Percentiles rank a stretch among this genome's conserved stretches.
These are phyloP conservation scores for Akabosia matsudoensis DNA, from an alignment of 1,140 invertebrate species.

Conservation along the genomic window DNA sequence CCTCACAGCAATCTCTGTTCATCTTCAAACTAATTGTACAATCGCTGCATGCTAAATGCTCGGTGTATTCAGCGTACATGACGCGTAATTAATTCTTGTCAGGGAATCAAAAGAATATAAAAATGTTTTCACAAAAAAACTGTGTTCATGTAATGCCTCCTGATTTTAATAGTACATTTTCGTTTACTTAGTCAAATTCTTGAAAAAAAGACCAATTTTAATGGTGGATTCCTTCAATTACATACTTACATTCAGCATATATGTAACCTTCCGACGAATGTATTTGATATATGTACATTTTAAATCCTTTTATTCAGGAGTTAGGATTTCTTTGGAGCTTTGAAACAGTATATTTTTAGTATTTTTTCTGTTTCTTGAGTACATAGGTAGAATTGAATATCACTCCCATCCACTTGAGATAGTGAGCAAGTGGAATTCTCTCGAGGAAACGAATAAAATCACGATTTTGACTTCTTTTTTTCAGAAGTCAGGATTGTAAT, in stretches of 20 bases:
- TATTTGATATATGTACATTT: too few species aligned
- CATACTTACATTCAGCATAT: too few species aligned
- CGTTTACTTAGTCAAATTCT: too few species aligned
- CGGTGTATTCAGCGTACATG: neutral
- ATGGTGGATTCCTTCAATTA: neutral
- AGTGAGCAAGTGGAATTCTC: neutral
- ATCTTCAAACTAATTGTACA: neutral
- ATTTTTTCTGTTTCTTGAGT: too few species aligned
- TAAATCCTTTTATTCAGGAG: too few species aligned
- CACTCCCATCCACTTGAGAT: neutral
- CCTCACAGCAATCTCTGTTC: neutral
- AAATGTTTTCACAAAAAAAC: neutral
- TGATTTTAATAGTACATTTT: neutral
- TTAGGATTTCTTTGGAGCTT: neutral
- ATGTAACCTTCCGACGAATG: too few species aligned
- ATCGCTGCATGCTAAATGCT: neutral
- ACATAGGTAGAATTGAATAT: too few species aligned
- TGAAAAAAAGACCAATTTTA: too few species aligned
- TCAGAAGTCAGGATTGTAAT: neutral
- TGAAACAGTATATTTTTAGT: too few species aligned
- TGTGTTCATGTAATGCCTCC: too few species aligned
- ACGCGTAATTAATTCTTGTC: neutral
- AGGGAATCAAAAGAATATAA: slow-evolving; percentile 1
- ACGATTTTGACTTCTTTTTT: neutral
- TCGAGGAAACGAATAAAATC: neutral